Evolutionary conservation across 2,888 invertebrate genomes (phyloP).

Genomic region (Phytoseiulus persimilis): DNA sequence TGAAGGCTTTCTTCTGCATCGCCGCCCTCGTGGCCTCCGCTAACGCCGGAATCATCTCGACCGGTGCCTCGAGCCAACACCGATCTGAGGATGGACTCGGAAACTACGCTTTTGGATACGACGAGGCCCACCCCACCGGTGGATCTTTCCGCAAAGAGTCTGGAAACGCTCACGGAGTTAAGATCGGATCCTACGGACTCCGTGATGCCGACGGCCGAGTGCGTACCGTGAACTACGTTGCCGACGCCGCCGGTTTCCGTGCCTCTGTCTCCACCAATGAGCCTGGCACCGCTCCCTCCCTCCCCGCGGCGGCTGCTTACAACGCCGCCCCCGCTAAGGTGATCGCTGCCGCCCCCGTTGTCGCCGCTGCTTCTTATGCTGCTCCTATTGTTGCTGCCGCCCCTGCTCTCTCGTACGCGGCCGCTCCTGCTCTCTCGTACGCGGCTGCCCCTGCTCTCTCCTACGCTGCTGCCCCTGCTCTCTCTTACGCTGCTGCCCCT

Average conservation of each 20-base stretch:
- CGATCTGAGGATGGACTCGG: slow-evolving; percentile 38
- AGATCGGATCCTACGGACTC: slow-evolving; percentile 40
- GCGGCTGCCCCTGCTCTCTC: not conserved
- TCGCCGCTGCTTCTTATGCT: slow-evolving; percentile 36
- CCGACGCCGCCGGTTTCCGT: slow-evolving; percentile 40
- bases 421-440: not conserved
- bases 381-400: slow-evolving; percentile 45
- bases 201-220: slow-evolving; percentile 40
- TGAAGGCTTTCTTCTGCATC: slow-evolving; percentile 31
- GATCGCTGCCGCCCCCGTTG: slow-evolving; percentile 47
- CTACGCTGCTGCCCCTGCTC: not conserved
- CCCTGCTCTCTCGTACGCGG: slow-evolving; percentile 6
- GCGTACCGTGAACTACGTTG: slow-evolving; percentile 40
- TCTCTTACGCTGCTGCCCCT: not conserved
- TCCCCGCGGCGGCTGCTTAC: slow-evolving; percentile 48
- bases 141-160: slow-evolving; percentile 40
- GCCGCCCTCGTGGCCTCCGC: slow-evolving; percentile 20
- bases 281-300: slow-evolving; percentile 45
- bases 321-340: slow-evolving; percentile 40
- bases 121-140: slow-evolving; percentile 40
- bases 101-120: slow-evolving; percentile 40
- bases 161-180: slow-evolving; percentile 36
- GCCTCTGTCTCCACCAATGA: slow-evolving; percentile 40
- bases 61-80: slow-evolving; percentile 24
- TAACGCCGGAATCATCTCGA: slow-evolving; percentile 14